These are phyloP conservation scores for Trichonephila inaurata DNA, from an alignment of 1,140 invertebrate species.

Conservation along the genomic window DNA sequence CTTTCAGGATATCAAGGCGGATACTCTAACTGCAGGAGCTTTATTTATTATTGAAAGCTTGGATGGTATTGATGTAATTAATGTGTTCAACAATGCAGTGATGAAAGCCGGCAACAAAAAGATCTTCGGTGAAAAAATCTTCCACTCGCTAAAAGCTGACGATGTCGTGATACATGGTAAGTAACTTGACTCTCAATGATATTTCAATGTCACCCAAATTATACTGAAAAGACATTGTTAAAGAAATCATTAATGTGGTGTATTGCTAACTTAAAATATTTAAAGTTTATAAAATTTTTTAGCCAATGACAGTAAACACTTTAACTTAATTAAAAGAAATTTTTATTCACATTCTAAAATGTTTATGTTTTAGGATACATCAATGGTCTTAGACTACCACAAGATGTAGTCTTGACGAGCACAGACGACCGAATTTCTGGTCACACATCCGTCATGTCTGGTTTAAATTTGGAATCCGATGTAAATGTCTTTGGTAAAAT, in stretches of 20 bases:
- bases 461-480: not conserved
- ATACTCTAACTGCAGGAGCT: not conserved
- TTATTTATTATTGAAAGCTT: not conserved
- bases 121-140: conserved; percentile 48
- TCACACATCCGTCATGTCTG: not conserved
- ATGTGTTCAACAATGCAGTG: conserved; percentile 21
- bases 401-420: conserved; percentile 9
- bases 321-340: no score
- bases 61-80: conserved; percentile 1
- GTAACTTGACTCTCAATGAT: not conserved
- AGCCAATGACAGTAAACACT: no score
- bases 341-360: not conserved
- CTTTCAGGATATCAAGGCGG: not conserved
- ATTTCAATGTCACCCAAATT: no score
- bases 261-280: no score
- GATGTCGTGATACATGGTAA: conserved; percentile 3
- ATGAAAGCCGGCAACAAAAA: not conserved
- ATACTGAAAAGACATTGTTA: no score
- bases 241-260: no score
- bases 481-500: not conserved
- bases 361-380: not conserved
- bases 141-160: not conserved
- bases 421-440: not conserved
- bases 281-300: no score
- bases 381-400: conserved; percentile 38